These are phyloP conservation scores for Drosophila insularis DNA, from an alignment of 1,140 invertebrate genomes.

Conservation along the genomic window DNA sequence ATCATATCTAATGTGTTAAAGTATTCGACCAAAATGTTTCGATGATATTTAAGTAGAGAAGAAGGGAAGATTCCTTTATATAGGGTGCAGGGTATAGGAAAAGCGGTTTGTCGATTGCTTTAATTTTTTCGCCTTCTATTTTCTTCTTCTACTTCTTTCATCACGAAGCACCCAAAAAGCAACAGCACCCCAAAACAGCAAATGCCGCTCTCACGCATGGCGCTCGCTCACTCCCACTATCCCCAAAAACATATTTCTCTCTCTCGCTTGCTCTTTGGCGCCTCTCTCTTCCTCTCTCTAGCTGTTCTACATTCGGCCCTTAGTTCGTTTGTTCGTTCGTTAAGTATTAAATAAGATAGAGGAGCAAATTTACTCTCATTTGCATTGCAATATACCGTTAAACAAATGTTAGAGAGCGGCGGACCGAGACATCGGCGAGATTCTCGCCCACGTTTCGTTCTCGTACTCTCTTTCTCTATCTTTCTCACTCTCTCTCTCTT, in stretches of 20 bases:
- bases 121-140: constrained; percentile 13
- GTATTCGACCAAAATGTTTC: background rate
- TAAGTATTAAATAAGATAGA: background rate
- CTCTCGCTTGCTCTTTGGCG: constrained; percentile 2
- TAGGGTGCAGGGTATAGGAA: background rate
- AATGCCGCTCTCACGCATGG: constrained; percentile 29
- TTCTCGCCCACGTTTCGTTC: too few relatives aligned
- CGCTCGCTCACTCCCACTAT: constrained; percentile 26
- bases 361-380: constrained; percentile 5
- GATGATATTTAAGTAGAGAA: background rate
- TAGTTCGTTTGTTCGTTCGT: background rate
- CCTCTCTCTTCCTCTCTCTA: background rate
- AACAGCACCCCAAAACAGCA: constrained; percentile 2
- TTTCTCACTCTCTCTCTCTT: too few relatives aligned
- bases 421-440: background rate
- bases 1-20: background rate
- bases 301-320: background rate
- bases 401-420: constrained; percentile 11
- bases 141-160: constrained; percentile 15
- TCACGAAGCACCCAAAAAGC: background rate
- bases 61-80: too few relatives aligned
- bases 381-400: constrained; percentile 13
- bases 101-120: background rate
- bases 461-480: too few relatives aligned
- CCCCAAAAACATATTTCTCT: constrained; percentile 25